Conservation (phyloP, 1,140 invertebrate genomes). For the Linepithema humile region DNA sequence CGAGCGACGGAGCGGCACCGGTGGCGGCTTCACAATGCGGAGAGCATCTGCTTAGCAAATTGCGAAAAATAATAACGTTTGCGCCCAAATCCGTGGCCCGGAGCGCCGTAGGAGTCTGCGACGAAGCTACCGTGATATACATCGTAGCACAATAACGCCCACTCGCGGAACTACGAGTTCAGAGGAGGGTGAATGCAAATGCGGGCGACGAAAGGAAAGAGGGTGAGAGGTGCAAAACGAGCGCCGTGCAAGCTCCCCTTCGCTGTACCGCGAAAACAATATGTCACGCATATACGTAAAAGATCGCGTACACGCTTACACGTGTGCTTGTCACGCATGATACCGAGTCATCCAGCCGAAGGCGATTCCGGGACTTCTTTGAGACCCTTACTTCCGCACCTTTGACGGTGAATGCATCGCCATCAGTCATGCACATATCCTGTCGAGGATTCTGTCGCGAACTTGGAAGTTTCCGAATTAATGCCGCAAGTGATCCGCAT, state of each 20-base stretch:
- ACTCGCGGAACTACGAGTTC: conserved; percentile 62
- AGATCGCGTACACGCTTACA: neutral
- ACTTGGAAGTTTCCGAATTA: conserved; percentile 18
- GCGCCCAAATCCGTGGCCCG: conserved; percentile 57
- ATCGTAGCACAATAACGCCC: conserved; percentile 68
- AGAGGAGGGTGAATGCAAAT: conserved; percentile 38
- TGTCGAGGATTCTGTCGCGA: conserved; percentile 1
- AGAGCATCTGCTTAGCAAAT: conserved; percentile 79
- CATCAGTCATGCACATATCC: neutral
- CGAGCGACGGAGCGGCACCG: conserved; percentile 1
- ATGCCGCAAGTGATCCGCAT: neutral
- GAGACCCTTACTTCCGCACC: conserved; percentile 25
- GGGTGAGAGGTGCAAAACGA: conserved; percentile 56
- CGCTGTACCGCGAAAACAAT: conserved; percentile 54
- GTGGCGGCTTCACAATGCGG: conserved; percentile 71
- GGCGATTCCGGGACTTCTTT: conserved; percentile 46
- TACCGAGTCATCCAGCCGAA: conserved; percentile 28
- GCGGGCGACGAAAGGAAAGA: neutral
- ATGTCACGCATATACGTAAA: conserved; percentile 7
- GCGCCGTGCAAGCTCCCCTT: conserved; percentile 29
- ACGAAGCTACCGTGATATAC: conserved; percentile 33
- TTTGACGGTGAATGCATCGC: conserved; percentile 24
- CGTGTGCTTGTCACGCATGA: conserved; percentile 10
- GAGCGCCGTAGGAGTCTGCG: conserved; percentile 33
- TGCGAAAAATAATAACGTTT: conserved; percentile 82